These are phyloP conservation scores for Eumeta japonica DNA, from an alignment of 1,140 invertebrate species.

Conservation along the genomic window DNA sequence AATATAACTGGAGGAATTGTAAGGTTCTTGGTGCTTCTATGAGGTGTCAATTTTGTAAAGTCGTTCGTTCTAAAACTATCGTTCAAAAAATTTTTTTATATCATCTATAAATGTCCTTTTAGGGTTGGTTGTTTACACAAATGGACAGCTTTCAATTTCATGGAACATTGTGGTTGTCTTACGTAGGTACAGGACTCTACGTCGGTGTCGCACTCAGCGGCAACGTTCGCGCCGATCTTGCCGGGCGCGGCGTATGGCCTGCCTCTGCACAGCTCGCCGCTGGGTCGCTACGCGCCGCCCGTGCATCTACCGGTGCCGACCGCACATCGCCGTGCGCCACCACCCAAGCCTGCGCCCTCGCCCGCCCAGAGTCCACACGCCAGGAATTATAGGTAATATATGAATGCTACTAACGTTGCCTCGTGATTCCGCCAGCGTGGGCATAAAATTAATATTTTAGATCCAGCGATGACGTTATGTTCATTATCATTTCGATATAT, in stretches of 20 bases:
- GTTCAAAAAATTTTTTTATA: no score
- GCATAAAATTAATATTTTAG: neutral
- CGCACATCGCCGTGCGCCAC: slow-evolving; percentile 51
- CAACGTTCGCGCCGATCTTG: slow-evolving; percentile 55
- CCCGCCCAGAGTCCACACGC: slow-evolving; percentile 63
- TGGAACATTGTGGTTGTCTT: neutral
- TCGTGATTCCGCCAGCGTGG: no score
- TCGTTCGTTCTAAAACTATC: no score
- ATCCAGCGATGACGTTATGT: neutral
- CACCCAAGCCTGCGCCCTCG: slow-evolving; percentile 60
- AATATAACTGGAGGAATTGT: no score
- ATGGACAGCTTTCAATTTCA: no score
- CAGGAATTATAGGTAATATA: slow-evolving; percentile 50
- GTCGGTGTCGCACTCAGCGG: slow-evolving; percentile 19
- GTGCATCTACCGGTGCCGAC: slow-evolving; percentile 64
- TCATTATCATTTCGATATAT: neutral
- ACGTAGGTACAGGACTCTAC: neutral
- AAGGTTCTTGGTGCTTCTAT: no score
- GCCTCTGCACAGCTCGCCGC: slow-evolving; percentile 50
- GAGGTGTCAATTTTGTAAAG: no score
- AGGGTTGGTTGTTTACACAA: no score
- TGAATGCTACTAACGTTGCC: neutral
- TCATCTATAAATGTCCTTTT: no score
- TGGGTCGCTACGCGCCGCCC: slow-evolving; percentile 54
- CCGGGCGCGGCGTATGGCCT: slow-evolving; percentile 47